These are phyloP conservation scores for Falco naumanni DNA, from an alignment of 2,797 vertebrate genomes.

Conservation along the genomic window DNA sequence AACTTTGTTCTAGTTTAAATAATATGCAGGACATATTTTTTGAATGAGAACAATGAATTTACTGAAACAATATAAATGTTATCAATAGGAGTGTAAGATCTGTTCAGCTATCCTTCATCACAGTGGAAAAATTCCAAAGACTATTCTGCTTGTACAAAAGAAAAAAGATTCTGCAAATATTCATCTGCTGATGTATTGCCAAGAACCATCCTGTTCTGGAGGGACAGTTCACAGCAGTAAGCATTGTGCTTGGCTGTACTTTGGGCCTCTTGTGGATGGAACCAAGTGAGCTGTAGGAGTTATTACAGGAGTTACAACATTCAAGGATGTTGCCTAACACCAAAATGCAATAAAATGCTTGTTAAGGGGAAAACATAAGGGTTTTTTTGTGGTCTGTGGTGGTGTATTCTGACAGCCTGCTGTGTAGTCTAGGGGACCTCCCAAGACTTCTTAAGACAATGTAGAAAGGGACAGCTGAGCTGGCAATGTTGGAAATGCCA, in stretches of 20 bases:
- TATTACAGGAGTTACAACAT: not conserved
- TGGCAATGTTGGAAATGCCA: not conserved
- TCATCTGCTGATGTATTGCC: not conserved
- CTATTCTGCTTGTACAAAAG: not conserved
- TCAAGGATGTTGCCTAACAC: not conserved
- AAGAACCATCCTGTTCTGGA: not conserved
- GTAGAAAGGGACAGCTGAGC: not conserved
- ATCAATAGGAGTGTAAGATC: not conserved
- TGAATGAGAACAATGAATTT: not conserved
- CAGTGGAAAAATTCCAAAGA: not conserved
- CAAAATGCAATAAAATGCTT: not conserved
- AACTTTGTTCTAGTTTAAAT: not conserved
- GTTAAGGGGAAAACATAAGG: not conserved
- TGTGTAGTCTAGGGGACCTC: not conserved
- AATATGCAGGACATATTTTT: not conserved
- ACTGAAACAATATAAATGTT: not conserved
- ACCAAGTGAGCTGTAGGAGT: not conserved
- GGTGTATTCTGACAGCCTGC: not conserved
- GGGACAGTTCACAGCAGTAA: not conserved
- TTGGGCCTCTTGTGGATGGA: not conserved
- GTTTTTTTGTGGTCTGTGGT: not conserved
- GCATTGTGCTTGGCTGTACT: not conserved
- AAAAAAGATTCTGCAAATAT: not conserved
- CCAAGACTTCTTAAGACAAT: not conserved
- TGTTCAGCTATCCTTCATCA: not conserved